These are phyloP conservation scores for Sceloporus undulatus DNA, from an alignment of 2,113 vertebrate species.

Conservation along the genomic window DNA sequence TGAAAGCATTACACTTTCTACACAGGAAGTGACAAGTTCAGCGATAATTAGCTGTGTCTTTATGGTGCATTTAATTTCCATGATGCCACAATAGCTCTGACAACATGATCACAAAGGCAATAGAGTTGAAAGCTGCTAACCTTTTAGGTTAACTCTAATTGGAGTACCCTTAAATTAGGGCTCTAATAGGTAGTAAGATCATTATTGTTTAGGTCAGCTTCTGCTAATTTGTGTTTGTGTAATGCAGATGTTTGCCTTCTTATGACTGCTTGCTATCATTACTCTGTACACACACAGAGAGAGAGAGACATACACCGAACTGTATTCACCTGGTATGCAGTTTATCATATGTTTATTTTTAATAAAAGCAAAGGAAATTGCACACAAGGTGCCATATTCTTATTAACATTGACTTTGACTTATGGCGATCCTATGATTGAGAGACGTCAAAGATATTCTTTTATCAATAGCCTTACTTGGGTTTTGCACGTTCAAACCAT, in stretches of 20 bases:
- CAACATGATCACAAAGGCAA: slow-evolving; percentile 47
- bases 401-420: neutral
- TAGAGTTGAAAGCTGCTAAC: slow-evolving; percentile 62
- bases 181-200: slow-evolving; percentile 67
- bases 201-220: slow-evolving; percentile 68
- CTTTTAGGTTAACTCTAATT: slow-evolving; percentile 70
- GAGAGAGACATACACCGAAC: neutral
- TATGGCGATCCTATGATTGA: no score
- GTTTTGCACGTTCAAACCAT: no score
- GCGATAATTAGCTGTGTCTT: slow-evolving; percentile 56
- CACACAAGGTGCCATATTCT: neutral
- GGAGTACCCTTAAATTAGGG: slow-evolving; percentile 71
- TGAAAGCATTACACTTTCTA: slow-evolving; percentile 70
- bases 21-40: slow-evolving; percentile 65
- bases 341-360: slow-evolving; percentile 26
- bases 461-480: no score
- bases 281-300: neutral
- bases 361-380: slow-evolving; percentile 22
- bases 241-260: slow-evolving; percentile 50
- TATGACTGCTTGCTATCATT: slow-evolving; percentile 49
- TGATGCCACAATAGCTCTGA: slow-evolving; percentile 42
- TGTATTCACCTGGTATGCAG: slow-evolving; percentile 3
- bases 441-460: no score
- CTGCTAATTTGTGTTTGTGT: slow-evolving; percentile 70
- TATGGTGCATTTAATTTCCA: slow-evolving; percentile 49